These are phyloP conservation scores for Episyrphus balteatus DNA, from an alignment of 1,140 invertebrate genomes.

Conservation along the genomic window DNA sequence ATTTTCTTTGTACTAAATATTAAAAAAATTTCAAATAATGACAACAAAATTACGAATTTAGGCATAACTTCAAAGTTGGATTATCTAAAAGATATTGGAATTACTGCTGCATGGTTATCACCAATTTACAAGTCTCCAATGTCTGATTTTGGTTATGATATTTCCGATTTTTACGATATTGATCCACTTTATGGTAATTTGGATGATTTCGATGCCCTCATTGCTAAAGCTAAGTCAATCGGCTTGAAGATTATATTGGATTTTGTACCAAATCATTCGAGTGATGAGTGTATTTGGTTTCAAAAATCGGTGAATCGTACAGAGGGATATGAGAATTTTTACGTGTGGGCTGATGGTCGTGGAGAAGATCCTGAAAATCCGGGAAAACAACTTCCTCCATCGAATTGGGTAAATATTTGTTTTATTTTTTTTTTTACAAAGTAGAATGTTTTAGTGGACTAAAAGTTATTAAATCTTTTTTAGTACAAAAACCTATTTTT, in stretches of 20 bases:
- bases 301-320: conserved; percentile 45
- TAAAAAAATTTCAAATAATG: no score
- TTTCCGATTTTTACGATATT: conserved; percentile 57
- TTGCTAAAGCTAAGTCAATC: conserved; percentile 43
- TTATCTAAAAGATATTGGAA: conserved; percentile 42
- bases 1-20: conserved; percentile 40
- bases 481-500: no score
- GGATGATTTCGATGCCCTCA: conserved; percentile 57
- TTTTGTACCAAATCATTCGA: no score
- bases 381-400: conserved; percentile 40
- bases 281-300: conserved; percentile 60
- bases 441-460: no score
- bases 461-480: no score
- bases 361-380: conserved; percentile 13
- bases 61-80: conserved; percentile 43
- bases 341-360: conserved; percentile 53
- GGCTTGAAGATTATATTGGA: no score
- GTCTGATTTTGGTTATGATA: conserved; percentile 57
- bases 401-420: no score
- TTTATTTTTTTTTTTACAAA: no score
- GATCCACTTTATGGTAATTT: conserved; percentile 59
- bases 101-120: conserved; percentile 57
- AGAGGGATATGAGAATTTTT: conserved; percentile 53
- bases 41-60: no score
- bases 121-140: conserved; percentile 58